Evolutionary conservation across 2,888 invertebrate genomes (phyloP).

Genomic region (Tetheella fluctuosa): DNA sequence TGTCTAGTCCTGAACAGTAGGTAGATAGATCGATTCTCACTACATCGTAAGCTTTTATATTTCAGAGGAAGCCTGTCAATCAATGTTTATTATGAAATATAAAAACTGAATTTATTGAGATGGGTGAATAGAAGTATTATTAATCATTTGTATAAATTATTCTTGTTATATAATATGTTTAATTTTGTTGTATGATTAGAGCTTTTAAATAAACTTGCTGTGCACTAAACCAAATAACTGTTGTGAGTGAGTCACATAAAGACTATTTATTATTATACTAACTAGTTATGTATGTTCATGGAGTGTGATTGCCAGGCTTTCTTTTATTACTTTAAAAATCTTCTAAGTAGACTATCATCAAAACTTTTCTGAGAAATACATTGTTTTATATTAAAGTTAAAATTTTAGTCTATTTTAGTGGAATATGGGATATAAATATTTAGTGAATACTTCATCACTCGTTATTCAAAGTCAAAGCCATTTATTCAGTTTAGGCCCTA

Average conservation of each 20-base stretch:
- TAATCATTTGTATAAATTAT: slow-evolving; percentile 36
- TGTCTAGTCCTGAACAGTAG: slow-evolving; percentile 80
- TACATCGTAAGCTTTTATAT: slow-evolving; percentile 71
- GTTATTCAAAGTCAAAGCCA: not conserved
- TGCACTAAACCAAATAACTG: slow-evolving; percentile 79
- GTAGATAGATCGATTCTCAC: slow-evolving; percentile 76
- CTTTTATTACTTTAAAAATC: slow-evolving; percentile 43
- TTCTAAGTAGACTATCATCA: slow-evolving; percentile 32
- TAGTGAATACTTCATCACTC: not conserved
- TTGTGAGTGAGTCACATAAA: slow-evolving; percentile 50
- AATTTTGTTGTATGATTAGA: slow-evolving; percentile 45
- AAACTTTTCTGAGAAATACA: not conserved
- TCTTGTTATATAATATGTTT: slow-evolving; percentile 29
- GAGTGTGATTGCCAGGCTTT: slow-evolving; percentile 66
- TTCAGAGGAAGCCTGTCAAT: slow-evolving; percentile 69
- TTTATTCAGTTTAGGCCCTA: too few relatives aligned
- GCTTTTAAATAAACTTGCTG: slow-evolving; percentile 63
- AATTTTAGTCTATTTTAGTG: slow-evolving; percentile 1
- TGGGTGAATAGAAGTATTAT: slow-evolving; percentile 29
- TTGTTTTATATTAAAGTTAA: not conserved
- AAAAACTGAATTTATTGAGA: slow-evolving; percentile 34
- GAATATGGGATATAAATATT: slow-evolving; percentile 2
- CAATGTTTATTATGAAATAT: slow-evolving; percentile 37
- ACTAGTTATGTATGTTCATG: slow-evolving; percentile 30
- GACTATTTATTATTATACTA: slow-evolving; percentile 39